phyloP scores from a whole-genome alignment of 2,113 vertebrate species.

The Phalacrocorax pelagicus region DNA sequence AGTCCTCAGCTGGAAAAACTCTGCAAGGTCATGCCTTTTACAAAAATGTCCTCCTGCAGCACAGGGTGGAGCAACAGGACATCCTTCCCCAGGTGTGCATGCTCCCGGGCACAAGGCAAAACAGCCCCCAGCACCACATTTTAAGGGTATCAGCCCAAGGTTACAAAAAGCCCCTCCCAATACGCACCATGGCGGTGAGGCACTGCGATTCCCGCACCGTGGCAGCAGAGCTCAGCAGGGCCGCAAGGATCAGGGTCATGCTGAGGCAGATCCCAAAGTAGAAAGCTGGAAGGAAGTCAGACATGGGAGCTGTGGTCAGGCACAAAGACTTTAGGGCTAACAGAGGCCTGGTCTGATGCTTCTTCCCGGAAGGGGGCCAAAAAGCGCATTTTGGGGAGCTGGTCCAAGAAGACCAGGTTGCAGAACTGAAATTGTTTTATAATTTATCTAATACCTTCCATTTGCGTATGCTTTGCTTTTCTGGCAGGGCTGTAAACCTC shows the following conservation, averaged over 20 bases:
- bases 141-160: background rate
- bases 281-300: slow-evolving; percentile 48
- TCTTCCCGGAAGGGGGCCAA: background rate
- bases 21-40: background rate
- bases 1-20: background rate
- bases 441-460: background rate
- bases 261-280: slow-evolving; percentile 59
- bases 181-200: slow-evolving; percentile 58
- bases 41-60: background rate
- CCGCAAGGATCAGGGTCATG: slow-evolving; percentile 47
- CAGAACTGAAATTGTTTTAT: background rate
- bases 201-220: slow-evolving; percentile 46
- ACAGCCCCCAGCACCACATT: background rate
- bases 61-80: background rate
- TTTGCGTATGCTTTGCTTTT: background rate
- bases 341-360: background rate
- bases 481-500: background rate
- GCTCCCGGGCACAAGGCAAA: background rate
- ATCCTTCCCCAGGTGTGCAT: accelerated
- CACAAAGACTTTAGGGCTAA: background rate
- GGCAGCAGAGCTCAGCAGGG: slow-evolving; percentile 43
- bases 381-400: background rate
- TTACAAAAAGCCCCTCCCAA: background rate
- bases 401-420: background rate
- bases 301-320: background rate